Evolutionary conservation across 2,888 invertebrate genomes (phyloP).

Genomic region (Platycheirus rosarum): DNA sequence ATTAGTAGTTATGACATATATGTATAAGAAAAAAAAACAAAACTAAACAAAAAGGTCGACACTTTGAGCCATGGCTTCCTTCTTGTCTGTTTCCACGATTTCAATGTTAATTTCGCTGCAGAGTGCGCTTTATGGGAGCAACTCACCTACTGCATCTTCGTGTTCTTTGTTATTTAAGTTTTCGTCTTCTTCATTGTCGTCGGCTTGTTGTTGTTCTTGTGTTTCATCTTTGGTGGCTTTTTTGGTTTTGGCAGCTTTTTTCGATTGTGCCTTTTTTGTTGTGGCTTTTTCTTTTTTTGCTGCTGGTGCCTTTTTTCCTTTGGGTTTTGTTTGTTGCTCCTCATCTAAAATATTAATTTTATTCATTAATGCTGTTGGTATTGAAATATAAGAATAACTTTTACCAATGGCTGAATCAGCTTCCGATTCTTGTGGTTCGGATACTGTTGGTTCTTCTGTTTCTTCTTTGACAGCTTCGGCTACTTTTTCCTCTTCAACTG

Average conservation of each 20-base stretch:
- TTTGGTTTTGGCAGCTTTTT: constrained; percentile 68
- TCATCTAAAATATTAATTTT: constrained; percentile 20
- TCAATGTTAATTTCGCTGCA: constrained; percentile 29
- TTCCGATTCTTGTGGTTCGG: constrained; percentile 44
- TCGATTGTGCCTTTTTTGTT: constrained; percentile 40
- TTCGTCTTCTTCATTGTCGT: neutral
- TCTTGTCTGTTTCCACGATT: constrained; percentile 38
- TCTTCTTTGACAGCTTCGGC: constrained; percentile 19
- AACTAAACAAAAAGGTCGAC: constrained; percentile 45
- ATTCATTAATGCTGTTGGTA: no score
- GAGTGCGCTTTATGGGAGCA: constrained; percentile 48
- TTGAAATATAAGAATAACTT: no score
- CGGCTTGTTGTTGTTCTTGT: constrained; percentile 18
- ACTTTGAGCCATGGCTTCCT: constrained; percentile 50
- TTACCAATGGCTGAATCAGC: constrained; percentile 51
- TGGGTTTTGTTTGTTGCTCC: constrained; percentile 45
- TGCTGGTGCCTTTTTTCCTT: constrained; percentile 75
- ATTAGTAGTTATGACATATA: constrained; percentile 50
- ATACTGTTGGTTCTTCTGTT: constrained; percentile 5
- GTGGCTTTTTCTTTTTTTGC: constrained; percentile 47
- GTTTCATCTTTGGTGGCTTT: constrained; percentile 42
- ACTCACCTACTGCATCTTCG: constrained; percentile 62
- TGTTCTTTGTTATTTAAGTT: constrained; percentile 27
- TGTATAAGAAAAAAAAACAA: constrained; percentile 24
- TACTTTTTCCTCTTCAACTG: constrained; percentile 36